Evolutionary conservation across 1,140 invertebrate species (phyloP).

Genomic region (Sminthurides bifidus): DNA sequence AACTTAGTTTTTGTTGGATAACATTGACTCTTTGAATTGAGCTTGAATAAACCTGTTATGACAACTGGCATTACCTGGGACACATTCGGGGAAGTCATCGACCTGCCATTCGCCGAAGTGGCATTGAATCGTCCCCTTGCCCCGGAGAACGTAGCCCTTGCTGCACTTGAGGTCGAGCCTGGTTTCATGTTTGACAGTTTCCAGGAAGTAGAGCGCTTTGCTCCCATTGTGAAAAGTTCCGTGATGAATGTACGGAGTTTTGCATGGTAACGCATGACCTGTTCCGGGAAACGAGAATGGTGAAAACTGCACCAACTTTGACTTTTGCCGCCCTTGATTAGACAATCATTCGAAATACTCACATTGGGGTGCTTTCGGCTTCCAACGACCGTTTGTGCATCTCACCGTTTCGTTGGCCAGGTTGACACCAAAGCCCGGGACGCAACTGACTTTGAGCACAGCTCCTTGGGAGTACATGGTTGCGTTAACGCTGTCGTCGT

Average conservation of each 20-base stretch:
- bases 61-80: conserved; percentile 56
- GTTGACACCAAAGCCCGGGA: conserved; percentile 59
- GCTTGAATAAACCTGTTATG: no score
- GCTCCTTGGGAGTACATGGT: no score
- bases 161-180: conserved; percentile 52
- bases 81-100: conserved; percentile 57
- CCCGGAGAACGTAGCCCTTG: conserved; percentile 51
- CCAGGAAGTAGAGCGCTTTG: conserved; percentile 41
- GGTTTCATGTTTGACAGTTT: conserved; percentile 48
- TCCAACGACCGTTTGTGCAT: conserved; percentile 66
- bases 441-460: conserved; percentile 56
- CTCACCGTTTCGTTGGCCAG: conserved; percentile 62
- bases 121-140: conserved; percentile 56
- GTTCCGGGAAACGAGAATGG: no score
- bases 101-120: conserved; percentile 63
- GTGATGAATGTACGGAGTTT: conserved; percentile 49
- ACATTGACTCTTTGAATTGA: no score
- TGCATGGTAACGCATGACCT: conserved; percentile 47
- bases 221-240: conserved; percentile 45
- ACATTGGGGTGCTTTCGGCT: conserved; percentile 62
- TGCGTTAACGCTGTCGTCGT: conserved; percentile 32
- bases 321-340: background rate
- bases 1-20: no score
- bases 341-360: conserved; percentile 11
- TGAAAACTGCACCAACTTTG: background rate